Evolutionary conservation across 1,140 invertebrate species (phyloP), one percentile per base, ranked within the genome.

Genomic region (Drosophila micromelanica): DNA sequence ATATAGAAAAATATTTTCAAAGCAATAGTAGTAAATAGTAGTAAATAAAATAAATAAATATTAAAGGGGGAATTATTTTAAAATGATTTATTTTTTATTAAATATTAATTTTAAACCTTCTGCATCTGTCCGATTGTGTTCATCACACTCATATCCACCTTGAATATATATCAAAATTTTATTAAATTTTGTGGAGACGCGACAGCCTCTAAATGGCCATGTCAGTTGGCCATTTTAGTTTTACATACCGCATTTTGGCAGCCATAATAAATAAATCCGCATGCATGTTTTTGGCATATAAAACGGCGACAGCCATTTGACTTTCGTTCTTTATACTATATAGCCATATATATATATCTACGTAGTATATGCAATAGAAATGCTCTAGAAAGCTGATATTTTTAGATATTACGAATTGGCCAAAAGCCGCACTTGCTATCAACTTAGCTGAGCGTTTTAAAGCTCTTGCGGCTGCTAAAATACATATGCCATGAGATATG

Each of bases 281-380:
- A 42, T 55, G 51, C 60, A 70, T 70, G 60, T 48, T 54, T 40
- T 7, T 45, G 17, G 38, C 48, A 69, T 37, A 69, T 69, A 62
- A 69, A 61, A 52, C 43, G 11, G 43, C 20, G 7, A 30, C 2
- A 11, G 40, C 55, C 38, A 57, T 43, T 57, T 45, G 38, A 15
- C 32, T 35, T 20, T 17, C 17, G 17, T 7, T 17, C 20, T 42
- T 1, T 51, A 38, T 30, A 43, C 13, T 30, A 8, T 30, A 46
- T 15, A 12, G 15, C 13, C 30, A 6, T 27, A 9, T 45, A 23
- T 45, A n/a, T n/a, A n/a, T n/a, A 32, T 2, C 4, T 7, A 4
- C 30, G 6, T 30, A 5, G 7, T 17, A 15, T 37, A 40, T 17
- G 11, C 13, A 51, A 3, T 35, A 2, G 2, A 8, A 52, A 11